Evolutionary conservation across 2,888 invertebrate species (phyloP).

Genomic region (Geotrupes spiniger): DNA sequence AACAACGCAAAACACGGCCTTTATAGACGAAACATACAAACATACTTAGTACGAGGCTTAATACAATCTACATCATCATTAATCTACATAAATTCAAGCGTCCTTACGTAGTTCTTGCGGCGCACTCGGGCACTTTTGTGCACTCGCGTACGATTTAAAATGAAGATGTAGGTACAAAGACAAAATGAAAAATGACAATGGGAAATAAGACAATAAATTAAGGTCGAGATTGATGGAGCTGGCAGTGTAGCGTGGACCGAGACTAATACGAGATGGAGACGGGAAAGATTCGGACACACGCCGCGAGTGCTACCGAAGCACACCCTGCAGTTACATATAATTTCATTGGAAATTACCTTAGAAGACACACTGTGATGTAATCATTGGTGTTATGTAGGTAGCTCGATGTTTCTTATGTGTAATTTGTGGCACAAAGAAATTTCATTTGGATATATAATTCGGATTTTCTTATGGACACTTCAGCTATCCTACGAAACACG

Average conservation of each 20-base stretch:
- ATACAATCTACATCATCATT: slow-evolving; percentile 30
- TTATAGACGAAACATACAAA: slow-evolving; percentile 34
- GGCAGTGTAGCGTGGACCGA: slow-evolving; percentile 36
- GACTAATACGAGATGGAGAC: slow-evolving; percentile 36
- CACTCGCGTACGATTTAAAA: slow-evolving; percentile 34
- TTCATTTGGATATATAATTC: slow-evolving; percentile 2
- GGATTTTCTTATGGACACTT: too few relatives aligned
- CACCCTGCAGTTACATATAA: slow-evolving; percentile 33
- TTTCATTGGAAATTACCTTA: slow-evolving; percentile 30
- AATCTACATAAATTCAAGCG: slow-evolving; percentile 34
- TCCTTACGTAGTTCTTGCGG: slow-evolving; percentile 33
- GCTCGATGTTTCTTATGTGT: slow-evolving; percentile 13
- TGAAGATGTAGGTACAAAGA: slow-evolving; percentile 38
- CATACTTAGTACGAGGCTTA: slow-evolving; percentile 35
- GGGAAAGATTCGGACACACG: slow-evolving; percentile 24
- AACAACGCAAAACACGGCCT: slow-evolving; percentile 29
- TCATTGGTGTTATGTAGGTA: slow-evolving; percentile 28
- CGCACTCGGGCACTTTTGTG: slow-evolving; percentile 31
- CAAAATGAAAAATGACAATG: slow-evolving; percentile 42
- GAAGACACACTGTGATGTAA: slow-evolving; percentile 33
- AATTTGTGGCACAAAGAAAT: slow-evolving; percentile 10
- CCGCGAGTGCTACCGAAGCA: slow-evolving; percentile 27
- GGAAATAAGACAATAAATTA: slow-evolving; percentile 48
- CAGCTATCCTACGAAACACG: too few relatives aligned
- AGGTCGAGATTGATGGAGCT: slow-evolving; percentile 44